Base-by-base conservation (phyloP, 2,113 vertebrate genomes). In the Tetrao urogallus region DNA sequence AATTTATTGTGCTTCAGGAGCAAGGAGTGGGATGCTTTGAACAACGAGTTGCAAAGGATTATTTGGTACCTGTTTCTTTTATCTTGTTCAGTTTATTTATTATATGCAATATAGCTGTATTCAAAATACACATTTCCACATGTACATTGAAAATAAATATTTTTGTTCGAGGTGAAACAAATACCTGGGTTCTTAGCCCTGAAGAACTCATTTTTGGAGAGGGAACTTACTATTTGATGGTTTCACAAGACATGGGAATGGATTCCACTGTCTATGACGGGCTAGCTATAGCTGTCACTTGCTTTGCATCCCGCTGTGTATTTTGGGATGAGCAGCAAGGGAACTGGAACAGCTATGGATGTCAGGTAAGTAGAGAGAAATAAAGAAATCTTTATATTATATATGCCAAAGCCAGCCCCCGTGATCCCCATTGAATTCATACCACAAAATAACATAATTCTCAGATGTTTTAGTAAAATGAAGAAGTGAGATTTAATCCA, bases 181-280 rank as follows among this genome's bases (percentile, higher is more conserved):
- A 98, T 92, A 98, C 98, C 8, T 99, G 99, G 99, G 97, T 99
- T 82, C 97, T 99, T 90, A 96, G 95, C 82, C 98, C 98, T 32
- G 97, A 97, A 86, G 97, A 99, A 63, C 97, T 98, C 56, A 54
- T 81, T 90, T 97, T 97, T 75, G 97, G 98, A 85, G 97, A 95
- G 63, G 99, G 99, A 10, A 60, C 96, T 43, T 99, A 99, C 91
- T 99, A 98, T 90, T 95, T 99, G 57, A 95, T 97, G 21, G 93
- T 99, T 94, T 98, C 95, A 88, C 98, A 98, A 13, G 95, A 98
- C 18, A 95, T 93, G 20, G 97, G 95, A 60, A 82, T 97, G 63
- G 98, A 98, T 32, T 90, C 97, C 54, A 95, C 94, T 40, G 71
- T 96, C n/a, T 95, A 98, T 13, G 78, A 94, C 25, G 69, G 92